Evolutionary conservation across 2,797 vertebrate species (phyloP).

Genomic region (Fundulus diaphanus): DNA sequence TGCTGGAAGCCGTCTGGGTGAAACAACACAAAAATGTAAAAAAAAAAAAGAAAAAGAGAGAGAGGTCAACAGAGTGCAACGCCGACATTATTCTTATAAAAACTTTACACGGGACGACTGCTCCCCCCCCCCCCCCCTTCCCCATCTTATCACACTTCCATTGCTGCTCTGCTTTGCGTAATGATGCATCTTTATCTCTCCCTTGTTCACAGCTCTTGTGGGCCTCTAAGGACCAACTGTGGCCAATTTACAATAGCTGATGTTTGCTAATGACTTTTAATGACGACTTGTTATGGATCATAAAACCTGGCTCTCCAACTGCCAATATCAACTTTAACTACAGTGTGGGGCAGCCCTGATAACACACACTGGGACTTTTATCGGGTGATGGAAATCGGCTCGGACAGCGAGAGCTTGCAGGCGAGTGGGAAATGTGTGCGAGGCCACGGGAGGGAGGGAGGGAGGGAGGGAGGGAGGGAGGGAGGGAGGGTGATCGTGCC

Average conservation of each 20-base stretch:
- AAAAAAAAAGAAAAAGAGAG: slow-evolving; percentile 21
- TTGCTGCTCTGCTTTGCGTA: slow-evolving; percentile 26
- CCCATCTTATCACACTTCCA: slow-evolving; percentile 41
- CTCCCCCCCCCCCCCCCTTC: slow-evolving; percentile 27
- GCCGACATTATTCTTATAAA: slow-evolving; percentile 58
- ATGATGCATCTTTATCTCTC: slow-evolving; percentile 60
- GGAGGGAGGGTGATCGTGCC: neutral
- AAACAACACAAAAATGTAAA: slow-evolving; percentile 37
- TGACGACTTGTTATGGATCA: slow-evolving; percentile 72
- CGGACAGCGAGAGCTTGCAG: slow-evolving; percentile 40
- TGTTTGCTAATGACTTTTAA: slow-evolving; percentile 73
- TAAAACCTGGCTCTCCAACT: slow-evolving; percentile 65
- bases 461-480: neutral
- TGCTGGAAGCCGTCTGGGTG: slow-evolving; percentile 64
- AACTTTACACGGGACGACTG: slow-evolving; percentile 38
- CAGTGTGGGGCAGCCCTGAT: slow-evolving; percentile 51
- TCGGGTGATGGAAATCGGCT: slow-evolving; percentile 59
- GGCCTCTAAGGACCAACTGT: slow-evolving; percentile 60
- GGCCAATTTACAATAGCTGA: slow-evolving; percentile 64
- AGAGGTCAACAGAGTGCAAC: slow-evolving; percentile 41
- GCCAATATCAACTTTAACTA: slow-evolving; percentile 60
- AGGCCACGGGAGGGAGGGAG: neutral
- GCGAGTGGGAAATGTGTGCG: slow-evolving; percentile 31
- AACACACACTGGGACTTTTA: slow-evolving; percentile 64
- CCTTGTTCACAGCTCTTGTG: slow-evolving; percentile 53